Evolutionary conservation across 2,797 vertebrate species (phyloP).

Genomic region (Hephaestus fuliginosus): DNA sequence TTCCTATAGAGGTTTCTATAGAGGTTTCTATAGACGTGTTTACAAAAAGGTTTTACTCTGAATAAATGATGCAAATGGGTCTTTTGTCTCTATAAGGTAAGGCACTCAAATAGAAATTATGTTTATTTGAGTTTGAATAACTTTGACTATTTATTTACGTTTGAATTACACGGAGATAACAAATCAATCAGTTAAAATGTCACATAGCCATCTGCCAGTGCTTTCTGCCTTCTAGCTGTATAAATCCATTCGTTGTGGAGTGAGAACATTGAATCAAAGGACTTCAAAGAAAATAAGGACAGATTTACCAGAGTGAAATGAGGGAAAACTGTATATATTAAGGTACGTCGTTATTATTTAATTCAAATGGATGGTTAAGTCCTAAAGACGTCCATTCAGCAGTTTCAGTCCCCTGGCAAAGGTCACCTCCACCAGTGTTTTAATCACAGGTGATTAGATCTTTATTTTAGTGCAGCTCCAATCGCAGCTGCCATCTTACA

Average conservation of each 20-base stretch:
- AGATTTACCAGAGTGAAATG: neutral
- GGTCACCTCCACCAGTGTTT: constrained; percentile 2
- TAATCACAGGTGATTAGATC: neutral
- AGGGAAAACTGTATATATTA: neutral
- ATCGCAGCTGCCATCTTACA: neutral
- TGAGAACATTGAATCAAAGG: neutral
- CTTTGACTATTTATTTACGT: constrained; percentile 9
- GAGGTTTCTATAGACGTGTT: neutral
- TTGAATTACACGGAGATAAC: constrained; percentile 23
- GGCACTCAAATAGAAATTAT: neutral
- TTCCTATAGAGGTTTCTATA: no score
- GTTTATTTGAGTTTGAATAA: constrained; percentile 17
- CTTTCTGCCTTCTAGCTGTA: constrained; percentile 34
- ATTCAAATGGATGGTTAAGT: neutral
- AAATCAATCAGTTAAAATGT: constrained; percentile 38
- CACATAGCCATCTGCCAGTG: constrained; percentile 22
- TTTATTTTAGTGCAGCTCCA: constrained; percentile 4
- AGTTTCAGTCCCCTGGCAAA: neutral
- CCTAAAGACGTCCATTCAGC: neutral
- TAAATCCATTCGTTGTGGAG: constrained; percentile 6
- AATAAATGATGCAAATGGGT: neutral
- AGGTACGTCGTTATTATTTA: neutral
- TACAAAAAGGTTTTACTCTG: neutral
- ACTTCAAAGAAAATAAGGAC: neutral
- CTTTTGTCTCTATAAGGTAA: neutral